A percentile compares a stretch with the other conserved stretches of the same genome.
Evolutionary conservation across 2,797 vertebrate genomes (phyloP).

Genomic region (Macroramphosus scolopax): DNA sequence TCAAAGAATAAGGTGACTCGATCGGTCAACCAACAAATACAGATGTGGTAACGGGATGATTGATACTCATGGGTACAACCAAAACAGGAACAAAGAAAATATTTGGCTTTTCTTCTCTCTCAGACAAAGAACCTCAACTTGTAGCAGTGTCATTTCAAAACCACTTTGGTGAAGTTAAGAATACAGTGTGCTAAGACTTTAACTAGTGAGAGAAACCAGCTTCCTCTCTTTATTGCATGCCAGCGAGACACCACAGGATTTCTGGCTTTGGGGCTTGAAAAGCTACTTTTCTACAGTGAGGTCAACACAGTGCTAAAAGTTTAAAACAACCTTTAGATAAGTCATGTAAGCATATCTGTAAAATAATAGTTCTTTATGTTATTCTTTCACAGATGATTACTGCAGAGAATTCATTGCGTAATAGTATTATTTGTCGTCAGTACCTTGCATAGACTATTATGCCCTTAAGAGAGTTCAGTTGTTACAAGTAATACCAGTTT

Average conservation of each 20-base stretch:
- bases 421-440: constrained; percentile 2
- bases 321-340: constrained; percentile 10
- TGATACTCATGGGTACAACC: constrained; percentile 5
- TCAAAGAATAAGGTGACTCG: too few species aligned
- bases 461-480: too few species aligned
- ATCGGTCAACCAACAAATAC: constrained; percentile 3
- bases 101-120: constrained; percentile 47
- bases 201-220: constrained; percentile 41
- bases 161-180: constrained; percentile 45
- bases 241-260: constrained; percentile 54
- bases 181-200: constrained; percentile 33
- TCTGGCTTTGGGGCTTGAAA: constrained; percentile 22
- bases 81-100: constrained; percentile 45
- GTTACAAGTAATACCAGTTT: too few species aligned
- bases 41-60: neutral
- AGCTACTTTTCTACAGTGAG: constrained; percentile 20
- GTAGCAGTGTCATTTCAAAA: constrained; percentile 46
- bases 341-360: constrained; percentile 12
- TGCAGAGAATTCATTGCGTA: neutral
- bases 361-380: constrained; percentile 1
- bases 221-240: constrained; percentile 25
- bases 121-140: constrained; percentile 44
- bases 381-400: neutral
- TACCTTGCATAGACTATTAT: too few species aligned
- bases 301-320: constrained; percentile 12